A percentile compares a stretch with the other conserved stretches of the same genome.
Conservation (phyloP, 2,888 invertebrate species). For the Aphidius colemani region DNA sequence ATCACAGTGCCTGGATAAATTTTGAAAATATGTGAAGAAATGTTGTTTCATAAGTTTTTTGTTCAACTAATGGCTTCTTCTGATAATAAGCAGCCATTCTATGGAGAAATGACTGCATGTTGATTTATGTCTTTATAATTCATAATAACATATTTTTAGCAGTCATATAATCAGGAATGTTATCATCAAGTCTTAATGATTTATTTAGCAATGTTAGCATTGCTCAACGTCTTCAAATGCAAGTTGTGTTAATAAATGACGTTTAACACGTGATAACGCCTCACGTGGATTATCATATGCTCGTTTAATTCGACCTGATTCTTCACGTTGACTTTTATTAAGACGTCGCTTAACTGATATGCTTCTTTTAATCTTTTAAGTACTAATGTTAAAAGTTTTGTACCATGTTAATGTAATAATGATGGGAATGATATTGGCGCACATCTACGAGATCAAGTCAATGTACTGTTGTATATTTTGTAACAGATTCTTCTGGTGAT, state of each 20-base stretch:
- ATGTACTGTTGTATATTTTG: conserved; percentile 99
- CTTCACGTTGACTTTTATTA: conserved; percentile 98
- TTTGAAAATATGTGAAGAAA: no score
- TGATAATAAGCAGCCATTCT: no score
- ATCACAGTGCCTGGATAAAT: no score
- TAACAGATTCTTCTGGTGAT: conserved; percentile 99
- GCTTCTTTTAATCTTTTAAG: conserved; percentile 96
- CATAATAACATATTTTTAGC: conserved; percentile 99
- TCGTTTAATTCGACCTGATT: conserved; percentile 97
- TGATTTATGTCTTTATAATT: conserved; percentile 99
- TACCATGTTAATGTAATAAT: conserved; percentile 98
- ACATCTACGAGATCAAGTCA: conserved; percentile 98
- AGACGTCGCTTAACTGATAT: conserved; percentile 95
- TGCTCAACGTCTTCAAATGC: conserved; percentile 99
- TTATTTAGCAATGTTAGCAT: conserved; percentile 96
- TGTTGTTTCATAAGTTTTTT: no score
- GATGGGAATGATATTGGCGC: conserved; percentile 99
- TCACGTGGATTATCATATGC: conserved; percentile 99
- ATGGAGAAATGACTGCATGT: no score
- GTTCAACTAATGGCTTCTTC: no score
- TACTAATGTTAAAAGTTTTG: conserved; percentile 94
- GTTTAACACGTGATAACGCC: conserved; percentile 96
- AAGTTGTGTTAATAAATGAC: conserved; percentile 96
- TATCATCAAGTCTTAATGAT: conserved; percentile 94
- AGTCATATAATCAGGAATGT: conserved; percentile 99